These are phyloP conservation scores for Pygoscelis adeliae DNA, from an alignment of 2,113 vertebrate species.

Conservation along the genomic window DNA sequence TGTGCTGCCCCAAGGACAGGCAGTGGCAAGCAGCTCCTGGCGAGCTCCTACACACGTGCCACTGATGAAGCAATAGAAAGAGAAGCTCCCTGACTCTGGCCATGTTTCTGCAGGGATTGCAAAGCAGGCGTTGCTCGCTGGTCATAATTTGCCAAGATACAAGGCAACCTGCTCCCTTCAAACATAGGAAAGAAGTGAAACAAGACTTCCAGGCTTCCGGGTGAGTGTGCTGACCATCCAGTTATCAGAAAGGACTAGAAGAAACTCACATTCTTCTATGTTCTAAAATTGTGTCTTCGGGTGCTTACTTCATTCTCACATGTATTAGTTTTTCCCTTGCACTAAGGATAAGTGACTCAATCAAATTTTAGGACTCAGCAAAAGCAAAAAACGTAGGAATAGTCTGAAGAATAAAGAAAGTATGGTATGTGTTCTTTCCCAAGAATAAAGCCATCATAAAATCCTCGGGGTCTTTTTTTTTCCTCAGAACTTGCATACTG, in stretches of 20 bases:
- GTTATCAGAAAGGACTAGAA: not conserved
- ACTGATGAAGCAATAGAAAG: not conserved
- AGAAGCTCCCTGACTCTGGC: not conserved
- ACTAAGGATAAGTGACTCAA: not conserved
- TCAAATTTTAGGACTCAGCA: not conserved
- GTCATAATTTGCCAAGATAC: not conserved
- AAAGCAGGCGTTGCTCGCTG: not conserved
- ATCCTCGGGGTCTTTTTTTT: not conserved
- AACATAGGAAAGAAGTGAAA: not conserved
- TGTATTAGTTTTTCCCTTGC: not conserved
- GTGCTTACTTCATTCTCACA: not conserved
- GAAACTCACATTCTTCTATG: not conserved
- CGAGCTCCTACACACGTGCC: fast-evolving
- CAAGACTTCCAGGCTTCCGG: fast-evolving
- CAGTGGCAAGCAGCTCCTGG: not conserved
- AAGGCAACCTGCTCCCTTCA: not conserved
- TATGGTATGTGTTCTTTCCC: not conserved
- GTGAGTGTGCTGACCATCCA: not conserved
- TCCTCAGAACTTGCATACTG: not conserved
- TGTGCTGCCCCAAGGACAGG: not conserved
- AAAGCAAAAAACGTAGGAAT: not conserved
- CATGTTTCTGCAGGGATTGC: not conserved
- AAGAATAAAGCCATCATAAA: not conserved
- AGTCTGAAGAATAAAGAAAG: not conserved
- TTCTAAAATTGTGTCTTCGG: not conserved